Base-by-base conservation (phyloP, 2,113 vertebrate genomes). In the Nanorana parkeri region DNA sequence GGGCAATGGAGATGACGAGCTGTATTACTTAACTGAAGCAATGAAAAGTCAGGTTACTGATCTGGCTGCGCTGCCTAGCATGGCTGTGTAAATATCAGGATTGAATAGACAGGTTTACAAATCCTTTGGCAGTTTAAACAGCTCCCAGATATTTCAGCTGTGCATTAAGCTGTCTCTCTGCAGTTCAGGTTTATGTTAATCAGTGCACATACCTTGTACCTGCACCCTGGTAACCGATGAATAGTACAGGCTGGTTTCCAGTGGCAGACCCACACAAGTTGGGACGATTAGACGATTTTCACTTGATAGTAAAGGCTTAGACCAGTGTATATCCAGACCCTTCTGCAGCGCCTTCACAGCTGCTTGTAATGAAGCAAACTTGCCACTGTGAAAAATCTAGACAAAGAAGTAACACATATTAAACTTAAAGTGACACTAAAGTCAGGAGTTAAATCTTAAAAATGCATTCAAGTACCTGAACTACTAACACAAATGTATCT, bases 221-320 rank as follows among this genome's bases (percentile, higher is more conserved):
- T 61, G 17, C 4, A 84, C 24, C 81, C 86, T 87, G 68, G 87
- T 86, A 28, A 91, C 0, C 26, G 85, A 88, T 41, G 80, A 81
- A 26, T 87, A 87, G 74, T 83, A 84, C 66, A 90, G 87, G 21
- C 84, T 87, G 17, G 84, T 88, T 86, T 92, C 85, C 1, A 68
- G 78, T 0, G 87, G 90, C 15, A 92, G 80, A 19, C 89, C 89
- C 17, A 20, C 78, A 79, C 86, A 89, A 0, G 82, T 90, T 78
- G 88, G 86, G 32, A 88, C 84, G 4, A 89, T 86, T 6, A 8
- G 77, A 21, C 84, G 84, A 55, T 89, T 65, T 83, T 93, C 89
- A 60, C 85, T 81, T 52, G 86, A 89, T 26, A 90, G 54, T 24
- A 91, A 79, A 69, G 83, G 68, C 81, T 92, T 92, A 32, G 81